phyloP scores from a whole-genome alignment of 2,113 vertebrate genomes.

The Orycteropus afer region DNA sequence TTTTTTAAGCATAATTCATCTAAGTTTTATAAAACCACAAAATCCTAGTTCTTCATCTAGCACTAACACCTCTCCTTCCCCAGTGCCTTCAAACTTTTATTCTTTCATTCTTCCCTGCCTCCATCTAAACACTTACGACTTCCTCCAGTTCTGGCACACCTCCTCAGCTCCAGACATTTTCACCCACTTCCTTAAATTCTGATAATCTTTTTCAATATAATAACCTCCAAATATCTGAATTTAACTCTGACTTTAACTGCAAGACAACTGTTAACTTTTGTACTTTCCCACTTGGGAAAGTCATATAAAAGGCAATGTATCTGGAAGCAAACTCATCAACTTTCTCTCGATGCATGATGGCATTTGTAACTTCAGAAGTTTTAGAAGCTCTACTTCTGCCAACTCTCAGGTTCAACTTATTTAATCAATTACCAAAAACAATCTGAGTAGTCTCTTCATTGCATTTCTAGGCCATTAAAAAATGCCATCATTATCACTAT shows the following conservation, averaged over 20 bases:
- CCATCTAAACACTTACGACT: background rate
- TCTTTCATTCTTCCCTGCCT: background rate
- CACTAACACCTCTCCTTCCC: background rate
- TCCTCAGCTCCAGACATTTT: background rate
- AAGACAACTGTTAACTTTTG: background rate
- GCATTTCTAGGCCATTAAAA: background rate
- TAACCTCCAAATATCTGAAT: background rate
- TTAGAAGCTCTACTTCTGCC: background rate
- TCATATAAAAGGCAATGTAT: background rate
- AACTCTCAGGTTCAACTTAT: background rate
- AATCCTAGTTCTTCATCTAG: background rate
- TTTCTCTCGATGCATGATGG: too few relatives aligned
- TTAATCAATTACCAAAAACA: background rate
- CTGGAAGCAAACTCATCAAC: background rate
- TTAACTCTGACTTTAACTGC: background rate
- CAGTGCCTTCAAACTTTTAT: background rate
- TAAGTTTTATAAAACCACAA: background rate
- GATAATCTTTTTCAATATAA: background rate
- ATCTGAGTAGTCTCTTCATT: background rate
- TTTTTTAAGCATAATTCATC: slow-evolving; percentile 12
- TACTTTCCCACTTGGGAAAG: background rate
- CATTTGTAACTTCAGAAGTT: background rate
- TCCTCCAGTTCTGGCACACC: background rate
- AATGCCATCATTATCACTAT: background rate
- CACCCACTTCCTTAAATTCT: background rate